Conservation (phyloP, 2,888 invertebrate species). For the Gastrophysa polygoni region DNA sequence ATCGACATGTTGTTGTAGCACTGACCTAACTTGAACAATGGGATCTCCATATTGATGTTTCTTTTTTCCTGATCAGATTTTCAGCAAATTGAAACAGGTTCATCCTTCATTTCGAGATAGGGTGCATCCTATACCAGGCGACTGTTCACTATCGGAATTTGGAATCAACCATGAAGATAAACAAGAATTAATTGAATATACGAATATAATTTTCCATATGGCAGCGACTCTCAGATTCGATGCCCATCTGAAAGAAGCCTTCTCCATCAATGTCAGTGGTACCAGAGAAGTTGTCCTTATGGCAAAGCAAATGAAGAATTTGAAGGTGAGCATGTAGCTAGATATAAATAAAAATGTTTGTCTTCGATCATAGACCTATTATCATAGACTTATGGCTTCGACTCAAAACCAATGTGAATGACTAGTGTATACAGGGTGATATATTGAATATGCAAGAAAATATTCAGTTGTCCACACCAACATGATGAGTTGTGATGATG, state of each 20-base stretch:
- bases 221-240: conserved; percentile 80
- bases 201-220: conserved; percentile 72
- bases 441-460: no score
- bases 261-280: conserved; percentile 71
- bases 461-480: no score
- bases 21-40: no score
- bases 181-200: conserved; percentile 58
- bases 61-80: no score
- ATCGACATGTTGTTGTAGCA: no score
- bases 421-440: no score
- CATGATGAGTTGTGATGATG: no score
- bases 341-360: no score
- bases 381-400: no score
- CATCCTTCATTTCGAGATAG: conserved; percentile 68
- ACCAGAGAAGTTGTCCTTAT: conserved; percentile 68
- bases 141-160: conserved; percentile 68
- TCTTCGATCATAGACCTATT: no score
- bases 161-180: conserved; percentile 51
- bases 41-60: no score
- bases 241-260: conserved; percentile 68
- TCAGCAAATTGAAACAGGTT: conserved; percentile 60
- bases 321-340: conserved; percentile 64
- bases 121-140: conserved; percentile 71
- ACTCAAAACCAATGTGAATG: no score
- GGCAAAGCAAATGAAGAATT: conserved; percentile 67